These are phyloP conservation scores for Picathartes gymnocephalus DNA, from an alignment of 2,113 vertebrate species.

Conservation along the genomic window DNA sequence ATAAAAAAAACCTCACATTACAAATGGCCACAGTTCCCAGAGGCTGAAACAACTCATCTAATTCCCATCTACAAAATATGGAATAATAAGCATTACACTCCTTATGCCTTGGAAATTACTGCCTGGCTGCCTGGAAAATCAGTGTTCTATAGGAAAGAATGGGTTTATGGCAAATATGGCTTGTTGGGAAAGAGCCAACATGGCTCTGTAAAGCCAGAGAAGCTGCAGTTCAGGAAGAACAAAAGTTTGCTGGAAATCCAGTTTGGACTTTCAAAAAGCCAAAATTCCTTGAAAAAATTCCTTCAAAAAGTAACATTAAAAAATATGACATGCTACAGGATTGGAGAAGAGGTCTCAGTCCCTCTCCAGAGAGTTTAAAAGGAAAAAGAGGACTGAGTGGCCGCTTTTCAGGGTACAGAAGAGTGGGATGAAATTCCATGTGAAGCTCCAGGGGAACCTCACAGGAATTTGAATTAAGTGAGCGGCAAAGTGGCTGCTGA, in stretches of 20 bases:
- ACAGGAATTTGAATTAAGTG: not conserved
- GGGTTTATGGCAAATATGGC: not conserved
- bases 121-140: not conserved
- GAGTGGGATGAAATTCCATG: not conserved
- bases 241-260: not conserved
- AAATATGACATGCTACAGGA: not conserved
- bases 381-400: not conserved
- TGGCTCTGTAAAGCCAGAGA: not conserved
- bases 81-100: not conserved
- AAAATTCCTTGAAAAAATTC: not conserved
- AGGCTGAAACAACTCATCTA: not conserved
- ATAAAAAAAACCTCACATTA: not conserved
- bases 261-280: not conserved
- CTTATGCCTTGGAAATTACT: not conserved
- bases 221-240: not conserved
- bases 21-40: not conserved
- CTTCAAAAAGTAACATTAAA: not conserved
- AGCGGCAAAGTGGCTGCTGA: not conserved
- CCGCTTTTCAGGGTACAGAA: not conserved
- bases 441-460: not conserved
- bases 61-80: not conserved
- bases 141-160: not conserved
- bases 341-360: not conserved
- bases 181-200: fast-evolving
- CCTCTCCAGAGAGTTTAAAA: not conserved